Evolutionary conservation across 2,797 vertebrate species (phyloP).

Genomic region (Falco naumanni): DNA sequence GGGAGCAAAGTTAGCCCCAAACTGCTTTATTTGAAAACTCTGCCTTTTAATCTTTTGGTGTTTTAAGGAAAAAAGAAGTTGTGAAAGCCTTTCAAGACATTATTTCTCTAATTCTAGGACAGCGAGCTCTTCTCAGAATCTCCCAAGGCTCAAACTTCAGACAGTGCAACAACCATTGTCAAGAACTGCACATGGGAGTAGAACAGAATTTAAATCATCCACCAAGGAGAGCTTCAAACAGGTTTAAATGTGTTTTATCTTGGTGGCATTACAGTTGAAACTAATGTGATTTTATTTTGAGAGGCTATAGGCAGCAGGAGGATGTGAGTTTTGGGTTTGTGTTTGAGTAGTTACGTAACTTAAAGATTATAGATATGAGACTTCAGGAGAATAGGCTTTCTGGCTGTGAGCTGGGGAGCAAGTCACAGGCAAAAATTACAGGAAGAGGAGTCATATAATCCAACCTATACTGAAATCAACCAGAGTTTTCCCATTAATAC

Average conservation of each 20-base stretch:
- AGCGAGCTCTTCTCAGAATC: conserved; percentile 66
- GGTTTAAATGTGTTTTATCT: conserved; percentile 14
- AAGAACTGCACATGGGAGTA: conserved; percentile 49
- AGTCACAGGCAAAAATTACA: background rate
- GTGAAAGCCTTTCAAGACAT: background rate
- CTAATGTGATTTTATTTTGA: background rate
- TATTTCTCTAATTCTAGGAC: conserved; percentile 60
- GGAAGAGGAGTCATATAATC: background rate
- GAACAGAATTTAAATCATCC: conserved; percentile 57
- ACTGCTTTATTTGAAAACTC: background rate
- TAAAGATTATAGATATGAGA: background rate
- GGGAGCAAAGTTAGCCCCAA: background rate
- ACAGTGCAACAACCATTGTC: conserved; percentile 51
- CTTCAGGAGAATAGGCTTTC: background rate
- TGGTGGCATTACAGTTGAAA: background rate
- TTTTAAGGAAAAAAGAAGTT: background rate
- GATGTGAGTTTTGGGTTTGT: background rate
- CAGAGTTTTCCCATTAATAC: background rate
- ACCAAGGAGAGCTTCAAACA: conserved; percentile 72
- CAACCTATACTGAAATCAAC: background rate
- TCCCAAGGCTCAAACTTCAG: conserved; percentile 73
- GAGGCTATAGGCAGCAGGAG: background rate
- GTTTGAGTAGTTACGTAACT: background rate
- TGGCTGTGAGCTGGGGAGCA: background rate
- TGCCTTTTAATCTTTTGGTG: background rate